phyloP scores from a whole-genome alignment of 1,140 invertebrate genomes.

The Drosophila santomea region DNA sequence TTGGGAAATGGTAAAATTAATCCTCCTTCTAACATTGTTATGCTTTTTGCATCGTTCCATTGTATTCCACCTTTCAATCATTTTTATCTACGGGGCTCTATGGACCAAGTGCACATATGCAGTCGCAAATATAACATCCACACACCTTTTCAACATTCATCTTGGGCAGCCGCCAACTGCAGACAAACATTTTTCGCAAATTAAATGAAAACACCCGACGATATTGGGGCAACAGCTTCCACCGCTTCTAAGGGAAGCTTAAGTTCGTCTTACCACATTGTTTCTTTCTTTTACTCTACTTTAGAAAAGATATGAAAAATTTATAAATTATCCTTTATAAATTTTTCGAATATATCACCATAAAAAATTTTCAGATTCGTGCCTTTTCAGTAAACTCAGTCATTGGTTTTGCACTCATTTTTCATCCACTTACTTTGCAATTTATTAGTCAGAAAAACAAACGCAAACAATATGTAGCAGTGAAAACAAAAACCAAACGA shows the following conservation, averaged over 20 bases:
- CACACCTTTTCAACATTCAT: constrained; percentile 28
- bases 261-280: background rate
- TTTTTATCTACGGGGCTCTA: constrained; percentile 11
- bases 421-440: background rate
- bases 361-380: background rate
- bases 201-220: constrained; percentile 84
- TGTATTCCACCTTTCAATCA: constrained; percentile 36
- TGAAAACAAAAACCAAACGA: background rate
- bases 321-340: too few relatives aligned
- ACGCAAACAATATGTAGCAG: background rate
- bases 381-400: background rate
- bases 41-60: constrained; percentile 8
- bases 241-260: background rate
- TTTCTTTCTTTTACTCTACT: background rate
- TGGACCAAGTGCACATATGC: background rate
- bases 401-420: background rate
- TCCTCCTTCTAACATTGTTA: background rate
- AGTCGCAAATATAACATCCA: constrained; percentile 2
- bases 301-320: too few relatives aligned
- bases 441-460: constrained; percentile 2
- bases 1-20: constrained; percentile 11
- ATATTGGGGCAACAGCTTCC: constrained; percentile 42
- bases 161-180: constrained; percentile 35
- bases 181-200: constrained; percentile 83
- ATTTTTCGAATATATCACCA: too few relatives aligned